A percentile compares a stretch with the other conserved stretches of the same genome.
Evolutionary conservation across 2,113 vertebrate species (phyloP).

Genomic region (Theristicus caerulescens): DNA sequence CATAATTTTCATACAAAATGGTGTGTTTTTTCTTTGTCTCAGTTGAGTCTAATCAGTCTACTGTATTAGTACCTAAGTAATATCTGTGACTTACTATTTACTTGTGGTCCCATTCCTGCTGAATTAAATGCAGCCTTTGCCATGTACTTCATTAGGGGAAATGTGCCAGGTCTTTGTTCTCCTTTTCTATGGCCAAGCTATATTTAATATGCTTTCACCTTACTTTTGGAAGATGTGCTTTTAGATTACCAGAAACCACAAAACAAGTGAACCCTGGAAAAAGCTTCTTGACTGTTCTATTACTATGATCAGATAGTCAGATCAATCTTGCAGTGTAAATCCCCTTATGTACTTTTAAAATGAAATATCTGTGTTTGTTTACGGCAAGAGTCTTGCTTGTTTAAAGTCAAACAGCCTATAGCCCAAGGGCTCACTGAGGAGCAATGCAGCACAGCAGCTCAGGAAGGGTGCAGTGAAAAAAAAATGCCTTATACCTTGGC

Average conservation of each 20-base stretch:
- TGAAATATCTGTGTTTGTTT: neutral
- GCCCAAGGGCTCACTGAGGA: neutral
- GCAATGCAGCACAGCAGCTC: neutral
- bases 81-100: constrained; percentile 38
- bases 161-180: neutral
- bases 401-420: neutral
- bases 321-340: neutral
- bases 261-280: neutral
- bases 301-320: neutral
- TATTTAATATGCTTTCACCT: neutral
- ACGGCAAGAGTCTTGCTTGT: neutral
- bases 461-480: neutral
- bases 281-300: neutral
- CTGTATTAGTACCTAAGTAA: neutral
- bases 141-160: neutral
- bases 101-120: neutral
- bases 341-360: neutral
- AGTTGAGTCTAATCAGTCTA: neutral
- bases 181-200: neutral
- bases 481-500: neutral
- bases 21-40: neutral
- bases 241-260: neutral
- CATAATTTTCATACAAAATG: neutral
- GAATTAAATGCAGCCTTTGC: neutral
- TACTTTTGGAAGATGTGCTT: neutral